Evolutionary conservation across 1,140 invertebrate genomes (phyloP).

Genomic region (Hypsibius dujardini): DNA sequence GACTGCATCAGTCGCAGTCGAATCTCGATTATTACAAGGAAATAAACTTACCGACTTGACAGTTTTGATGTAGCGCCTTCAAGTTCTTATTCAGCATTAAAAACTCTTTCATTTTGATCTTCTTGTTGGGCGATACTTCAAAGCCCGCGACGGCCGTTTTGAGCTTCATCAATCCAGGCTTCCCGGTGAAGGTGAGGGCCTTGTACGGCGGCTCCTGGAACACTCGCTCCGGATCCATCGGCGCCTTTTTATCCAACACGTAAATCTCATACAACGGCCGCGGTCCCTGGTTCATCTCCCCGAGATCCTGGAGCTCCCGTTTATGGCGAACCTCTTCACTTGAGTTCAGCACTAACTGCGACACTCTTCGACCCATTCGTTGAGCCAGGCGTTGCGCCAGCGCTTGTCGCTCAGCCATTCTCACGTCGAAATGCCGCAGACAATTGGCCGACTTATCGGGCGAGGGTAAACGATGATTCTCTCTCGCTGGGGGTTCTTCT

Average conservation of each 20-base stretch:
- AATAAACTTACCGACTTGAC: background rate
- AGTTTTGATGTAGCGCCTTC: background rate
- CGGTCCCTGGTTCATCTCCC: background rate
- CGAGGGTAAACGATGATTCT: too few species aligned
- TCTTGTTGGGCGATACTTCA: background rate
- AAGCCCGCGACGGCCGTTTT: background rate
- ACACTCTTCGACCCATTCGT: background rate
- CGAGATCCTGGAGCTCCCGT: background rate
- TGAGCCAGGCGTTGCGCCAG: background rate
- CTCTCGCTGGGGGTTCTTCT: too few species aligned
- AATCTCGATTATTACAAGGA: background rate
- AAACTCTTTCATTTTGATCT: background rate
- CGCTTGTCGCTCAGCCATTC: background rate
- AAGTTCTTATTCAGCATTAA: background rate
- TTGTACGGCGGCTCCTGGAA: background rate
- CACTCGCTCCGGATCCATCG: background rate
- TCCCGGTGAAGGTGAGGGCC: background rate
- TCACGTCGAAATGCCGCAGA: background rate
- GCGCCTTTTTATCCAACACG: background rate
- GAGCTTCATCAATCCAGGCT: background rate
- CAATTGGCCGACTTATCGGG: background rate
- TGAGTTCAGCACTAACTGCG: background rate
- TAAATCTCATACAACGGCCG: slow-evolving; percentile 6
- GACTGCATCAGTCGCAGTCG: too few species aligned
- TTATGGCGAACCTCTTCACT: background rate